Conservation (phyloP, 2,888 invertebrate genomes). For the Cantharis flavilabris region DNA sequence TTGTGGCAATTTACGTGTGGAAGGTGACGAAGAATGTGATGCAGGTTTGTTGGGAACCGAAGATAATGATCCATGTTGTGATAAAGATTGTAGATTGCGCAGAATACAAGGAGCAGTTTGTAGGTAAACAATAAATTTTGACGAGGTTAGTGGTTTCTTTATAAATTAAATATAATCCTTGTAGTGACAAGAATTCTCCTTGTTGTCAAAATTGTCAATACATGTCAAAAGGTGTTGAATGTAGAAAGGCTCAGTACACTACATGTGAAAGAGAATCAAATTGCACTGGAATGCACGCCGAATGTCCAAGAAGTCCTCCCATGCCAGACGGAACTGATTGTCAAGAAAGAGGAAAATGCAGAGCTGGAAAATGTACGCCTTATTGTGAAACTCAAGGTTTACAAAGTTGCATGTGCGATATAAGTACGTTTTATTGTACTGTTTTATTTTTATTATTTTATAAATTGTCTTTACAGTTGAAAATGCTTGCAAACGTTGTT, state of each 20-base stretch:
- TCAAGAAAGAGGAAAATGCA: slow-evolving; percentile 89
- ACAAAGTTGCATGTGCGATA: slow-evolving; percentile 96
- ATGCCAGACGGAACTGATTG: slow-evolving; percentile 87
- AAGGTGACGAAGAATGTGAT: slow-evolving; percentile 96
- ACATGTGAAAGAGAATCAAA: slow-evolving; percentile 92
- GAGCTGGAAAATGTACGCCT: slow-evolving; percentile 88
- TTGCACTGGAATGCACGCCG: slow-evolving; percentile 80
- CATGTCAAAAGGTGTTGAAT: slow-evolving; percentile 81
- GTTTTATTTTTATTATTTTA: not conserved
- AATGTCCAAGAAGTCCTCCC: slow-evolving; percentile 85
- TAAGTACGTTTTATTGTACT: slow-evolving; percentile 63
- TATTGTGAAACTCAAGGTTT: slow-evolving; percentile 93
- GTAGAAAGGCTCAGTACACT: slow-evolving; percentile 87
- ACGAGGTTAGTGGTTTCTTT: not conserved
- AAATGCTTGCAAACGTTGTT: slow-evolving; percentile 93
- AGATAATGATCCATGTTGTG: slow-evolving; percentile 92
- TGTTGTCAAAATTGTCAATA: slow-evolving; percentile 92
- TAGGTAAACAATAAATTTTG: slow-evolving; percentile 61
- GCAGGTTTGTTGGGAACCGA: slow-evolving; percentile 92
- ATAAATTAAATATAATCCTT: slow-evolving; percentile 31
- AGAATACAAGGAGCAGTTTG: slow-evolving; percentile 85
- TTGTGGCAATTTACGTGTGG: slow-evolving; percentile 94
- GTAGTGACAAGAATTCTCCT: slow-evolving; percentile 93
- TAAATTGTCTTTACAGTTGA: slow-evolving; percentile 67
- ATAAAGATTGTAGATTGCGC: slow-evolving; percentile 87